Base-by-base conservation (phyloP, 1,140 invertebrate genomes). In the Meloidogyne chitwoodi region DNA sequence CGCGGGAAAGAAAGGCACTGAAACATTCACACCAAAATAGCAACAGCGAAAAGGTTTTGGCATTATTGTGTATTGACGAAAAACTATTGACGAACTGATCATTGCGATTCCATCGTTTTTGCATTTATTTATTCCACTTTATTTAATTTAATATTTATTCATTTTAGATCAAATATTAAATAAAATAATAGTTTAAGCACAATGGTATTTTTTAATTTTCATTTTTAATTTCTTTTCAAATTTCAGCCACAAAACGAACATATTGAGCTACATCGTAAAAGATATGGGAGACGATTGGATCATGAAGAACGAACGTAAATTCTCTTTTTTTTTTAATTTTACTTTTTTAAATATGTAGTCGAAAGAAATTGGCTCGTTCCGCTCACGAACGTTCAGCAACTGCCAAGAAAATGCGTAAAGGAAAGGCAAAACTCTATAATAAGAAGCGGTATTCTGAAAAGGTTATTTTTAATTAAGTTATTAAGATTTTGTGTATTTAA, bases 361-460 rank as follows among this genome's bases (percentile, higher is more conserved):
- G 96, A 27, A 99, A 99, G 88, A 93, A 92, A 81, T 94, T 96
- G 87, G 96, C 94, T 12, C 92, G 97, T 80, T 92, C 92, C 81
- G 93, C 93, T 26, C 94, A 98, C 84, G 93, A 94, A 85, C 89
- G 92, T 41, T 91, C 96, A 1, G 91, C 93, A 79, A 93, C 93
- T 83, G 96, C 97, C 0, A 92, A 93, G 79, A 95, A 92, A 85
- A 89, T 99, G 31, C 91, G 94, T 70, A 96, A 96, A 75, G 91
- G 98, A 66, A 99, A 97, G 89, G 97, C 96, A 2, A 99, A 99
- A 88, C 90, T 99, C 41, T 98, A 93, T 88, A 96, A 98, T 88
- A 97, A 96, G 87, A 91, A 98, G 86, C 91, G 97, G 1, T 92
- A 94, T 83, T 93, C 94, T 90, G 97, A 99, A 88, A 99, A 99